Evolutionary conservation across 2,888 invertebrate genomes (phyloP).

Genomic region (Leptinotarsa tumamoca): DNA sequence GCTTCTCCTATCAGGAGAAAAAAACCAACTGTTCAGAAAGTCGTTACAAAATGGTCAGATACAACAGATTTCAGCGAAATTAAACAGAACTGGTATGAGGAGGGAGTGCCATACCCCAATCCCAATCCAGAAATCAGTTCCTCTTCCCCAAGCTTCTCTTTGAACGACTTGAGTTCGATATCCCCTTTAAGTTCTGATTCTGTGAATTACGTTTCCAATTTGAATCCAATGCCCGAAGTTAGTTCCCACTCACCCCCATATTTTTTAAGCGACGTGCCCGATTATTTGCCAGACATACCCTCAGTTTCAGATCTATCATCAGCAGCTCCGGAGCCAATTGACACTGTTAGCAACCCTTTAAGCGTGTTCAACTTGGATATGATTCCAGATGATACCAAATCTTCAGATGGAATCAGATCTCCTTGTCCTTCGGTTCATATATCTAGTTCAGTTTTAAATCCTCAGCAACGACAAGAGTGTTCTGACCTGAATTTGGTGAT

Average conservation of each 20-base stretch:
- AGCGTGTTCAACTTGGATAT: slow-evolving; percentile 59
- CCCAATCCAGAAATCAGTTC: slow-evolving; percentile 61
- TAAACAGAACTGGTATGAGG: slow-evolving; percentile 66
- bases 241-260: slow-evolving; percentile 60
- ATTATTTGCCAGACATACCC: slow-evolving; percentile 18
- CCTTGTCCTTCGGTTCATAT: slow-evolving; percentile 72
- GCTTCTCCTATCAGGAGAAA: slow-evolving; percentile 22
- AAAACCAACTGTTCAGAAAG: slow-evolving; percentile 62
- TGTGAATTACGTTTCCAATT: slow-evolving; percentile 7
- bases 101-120: slow-evolving; percentile 57
- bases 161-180: slow-evolving; percentile 36
- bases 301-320: slow-evolving; percentile 29
- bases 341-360: slow-evolving; percentile 48
- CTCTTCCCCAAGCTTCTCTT: slow-evolving; percentile 58
- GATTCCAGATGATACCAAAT: slow-evolving; percentile 51
- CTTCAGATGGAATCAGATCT: slow-evolving; percentile 39
- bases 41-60: slow-evolving; percentile 71
- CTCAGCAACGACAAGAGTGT: slow-evolving; percentile 74
- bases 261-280: slow-evolving; percentile 47
- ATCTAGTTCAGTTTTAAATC: slow-evolving; percentile 68
- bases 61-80: slow-evolving; percentile 63
- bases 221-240: slow-evolving; percentile 57
- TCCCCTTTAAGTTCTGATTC: slow-evolving; percentile 25
- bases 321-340: slow-evolving; percentile 21
- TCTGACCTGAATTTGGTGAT: slow-evolving; percentile 78